Evolutionary conservation across 2,113 vertebrate genomes (phyloP), one percentile per base, ranked within the genome.

Genomic region (Hucho hucho): DNA sequence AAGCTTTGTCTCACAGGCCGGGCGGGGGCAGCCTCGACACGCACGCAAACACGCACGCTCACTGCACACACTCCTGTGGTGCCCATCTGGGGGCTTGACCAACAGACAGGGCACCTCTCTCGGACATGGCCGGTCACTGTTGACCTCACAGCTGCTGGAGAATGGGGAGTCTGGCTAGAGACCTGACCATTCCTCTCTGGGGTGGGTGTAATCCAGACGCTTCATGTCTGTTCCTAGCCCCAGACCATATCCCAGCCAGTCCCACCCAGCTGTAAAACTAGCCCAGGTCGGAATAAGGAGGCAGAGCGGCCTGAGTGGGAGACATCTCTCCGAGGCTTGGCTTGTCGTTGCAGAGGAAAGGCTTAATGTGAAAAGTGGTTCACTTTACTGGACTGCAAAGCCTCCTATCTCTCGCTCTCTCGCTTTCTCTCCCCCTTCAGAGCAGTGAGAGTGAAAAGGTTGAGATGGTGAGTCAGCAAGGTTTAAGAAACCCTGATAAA

Each of bases 381-480:
- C 70, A 81, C 73, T 68, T 72, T 66, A 25, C 81, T 74, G 66
- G 71, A 71, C 59, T 6, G 49, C 47, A 75, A 14, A 16, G 16
- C 49, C 49, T n/a, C 18, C 49, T 25, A 6, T 32, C 69, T 58
- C 22, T 79, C 46, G 3, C 64, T 11, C 64, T 32, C 29, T 68
- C 63, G 77, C 29, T 64, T 26, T 67, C 68, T 32, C 69, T 70
- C 67, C 43, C 66, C 37, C 37, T 16, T 53, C 49, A 16, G 49
- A 18, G 16, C 49, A 53, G 16, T 53, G 49, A 53, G 49, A 18
- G 49, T 78, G 69, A 68, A 37, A 1, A 73, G 73, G 72, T 85
- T 78, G 67, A 68, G 37, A 1, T 75, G 73, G 72, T 85, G 84
- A 87, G 72, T 86, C 84, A 80, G 84, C 85, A 82, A 77, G n/a